These are phyloP conservation scores for Oryzaephilus surinamensis DNA, from an alignment of 1,140 invertebrate genomes.

Conservation along the genomic window DNA sequence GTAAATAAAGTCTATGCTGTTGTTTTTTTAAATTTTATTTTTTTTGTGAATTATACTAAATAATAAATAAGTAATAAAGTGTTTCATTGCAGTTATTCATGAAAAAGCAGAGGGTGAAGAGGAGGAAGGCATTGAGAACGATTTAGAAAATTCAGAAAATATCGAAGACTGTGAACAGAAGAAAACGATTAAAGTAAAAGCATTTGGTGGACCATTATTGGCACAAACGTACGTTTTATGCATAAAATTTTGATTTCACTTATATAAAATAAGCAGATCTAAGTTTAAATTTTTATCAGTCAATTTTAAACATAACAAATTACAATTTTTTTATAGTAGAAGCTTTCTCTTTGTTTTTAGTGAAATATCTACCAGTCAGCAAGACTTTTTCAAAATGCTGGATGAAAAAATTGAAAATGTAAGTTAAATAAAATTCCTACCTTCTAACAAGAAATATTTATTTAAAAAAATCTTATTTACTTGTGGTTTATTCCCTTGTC, in stretches of 20 bases:
- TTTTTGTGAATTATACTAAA: too few species aligned
- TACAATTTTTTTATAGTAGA: conserved; percentile 5
- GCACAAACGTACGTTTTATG: conserved; percentile 46
- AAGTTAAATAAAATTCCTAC: conserved; percentile 33
- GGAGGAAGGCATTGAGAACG: conserved; percentile 21
- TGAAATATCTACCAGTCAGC: conserved; percentile 74
- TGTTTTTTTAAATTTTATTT: too few species aligned
- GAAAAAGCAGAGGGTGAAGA: conserved; percentile 24
- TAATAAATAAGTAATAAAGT: too few species aligned
- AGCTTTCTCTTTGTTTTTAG: conserved; percentile 55
- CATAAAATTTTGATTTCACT: too few species aligned
- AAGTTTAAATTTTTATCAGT: too few species aligned
- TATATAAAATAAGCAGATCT: too few species aligned
- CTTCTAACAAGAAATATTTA: too few species aligned
- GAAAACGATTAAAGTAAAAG: conserved; percentile 27
- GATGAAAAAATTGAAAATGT: conserved; percentile 85
- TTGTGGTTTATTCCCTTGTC: too few species aligned
- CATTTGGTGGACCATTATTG: conserved; percentile 38
- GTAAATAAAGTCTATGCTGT: too few species aligned
- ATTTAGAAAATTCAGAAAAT: conserved; percentile 16
- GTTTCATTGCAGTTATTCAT: conserved; percentile 23
- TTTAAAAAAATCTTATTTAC: too few species aligned
- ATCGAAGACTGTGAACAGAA: conserved; percentile 21
- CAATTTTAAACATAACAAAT: too few species aligned
- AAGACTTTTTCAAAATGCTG: conserved; percentile 83